Evolutionary conservation across 2,888 invertebrate genomes (phyloP).

Genomic region (Sinohyriopsis cumingii): DNA sequence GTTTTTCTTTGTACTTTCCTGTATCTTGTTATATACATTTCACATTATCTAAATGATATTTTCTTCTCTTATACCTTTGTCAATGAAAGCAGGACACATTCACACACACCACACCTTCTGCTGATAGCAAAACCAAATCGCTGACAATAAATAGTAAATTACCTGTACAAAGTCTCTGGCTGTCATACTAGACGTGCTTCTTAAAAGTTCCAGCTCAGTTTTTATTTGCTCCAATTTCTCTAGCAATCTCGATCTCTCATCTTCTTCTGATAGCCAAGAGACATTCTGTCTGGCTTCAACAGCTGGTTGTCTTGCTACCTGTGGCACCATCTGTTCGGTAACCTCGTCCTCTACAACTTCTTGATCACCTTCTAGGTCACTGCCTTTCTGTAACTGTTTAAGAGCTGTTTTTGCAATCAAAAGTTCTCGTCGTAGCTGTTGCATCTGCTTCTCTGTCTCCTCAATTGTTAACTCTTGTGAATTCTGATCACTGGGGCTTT

Average conservation of each 20-base stretch:
- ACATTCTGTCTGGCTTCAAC: background rate
- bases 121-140: no score
- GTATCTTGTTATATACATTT: no score
- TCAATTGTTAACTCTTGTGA: conserved; percentile 1
- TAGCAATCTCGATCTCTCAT: conserved; percentile 27
- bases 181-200: conserved; percentile 38
- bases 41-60: no score
- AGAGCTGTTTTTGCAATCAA: conserved; percentile 53
- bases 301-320: background rate
- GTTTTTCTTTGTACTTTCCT: no score
- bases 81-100: no score
- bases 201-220: conserved; percentile 42
- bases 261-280: conserved; percentile 13
- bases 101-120: no score
- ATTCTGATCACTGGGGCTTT: no score
- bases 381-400: conserved; percentile 42
- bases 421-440: conserved; percentile 51
- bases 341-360: conserved; percentile 10
- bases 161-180: conserved; percentile 43
- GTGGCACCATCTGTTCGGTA: conserved; percentile 5
- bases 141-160: no score
- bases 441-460: conserved; percentile 51
- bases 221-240: conserved; percentile 31
- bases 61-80: no score
- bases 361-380: conserved; percentile 11